Conservation (phyloP, 2,888 invertebrate genomes). For the Eutolmus rufibarbis region DNA sequence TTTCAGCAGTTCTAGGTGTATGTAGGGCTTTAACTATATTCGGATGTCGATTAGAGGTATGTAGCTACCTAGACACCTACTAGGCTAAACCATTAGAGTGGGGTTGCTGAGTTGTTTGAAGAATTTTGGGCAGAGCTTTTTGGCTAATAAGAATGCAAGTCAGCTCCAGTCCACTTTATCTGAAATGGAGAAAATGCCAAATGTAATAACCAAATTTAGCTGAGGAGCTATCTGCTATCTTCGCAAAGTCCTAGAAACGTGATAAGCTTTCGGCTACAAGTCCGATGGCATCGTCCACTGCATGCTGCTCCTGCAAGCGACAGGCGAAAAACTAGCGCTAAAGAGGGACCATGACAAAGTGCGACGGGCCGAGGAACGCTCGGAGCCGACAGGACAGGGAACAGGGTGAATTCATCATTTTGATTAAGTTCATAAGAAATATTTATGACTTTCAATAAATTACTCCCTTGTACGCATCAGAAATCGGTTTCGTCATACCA, state of each 20-base stretch:
- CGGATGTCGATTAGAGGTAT: no score
- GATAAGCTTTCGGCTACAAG: slow-evolving; percentile 9
- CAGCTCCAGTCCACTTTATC: not conserved
- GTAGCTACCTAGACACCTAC: not conserved
- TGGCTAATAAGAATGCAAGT: slow-evolving; percentile 24
- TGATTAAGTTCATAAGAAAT: slow-evolving; percentile 48
- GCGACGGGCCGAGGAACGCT: not conserved
- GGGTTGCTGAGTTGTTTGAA: not conserved
- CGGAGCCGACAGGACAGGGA: slow-evolving; percentile 14
- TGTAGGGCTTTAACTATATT: no score
- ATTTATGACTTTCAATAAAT: slow-evolving; percentile 48
- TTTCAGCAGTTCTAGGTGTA: no score
- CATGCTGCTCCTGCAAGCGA: not conserved
- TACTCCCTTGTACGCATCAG: slow-evolving; percentile 43
- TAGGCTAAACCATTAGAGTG: not conserved
- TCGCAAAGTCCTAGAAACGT: slow-evolving; percentile 17
- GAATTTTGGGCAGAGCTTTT: not conserved
- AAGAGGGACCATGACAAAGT: slow-evolving; percentile 18
- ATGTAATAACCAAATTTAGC: slow-evolving; percentile 28
- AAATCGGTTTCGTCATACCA: slow-evolving; percentile 40
- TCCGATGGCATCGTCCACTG: not conserved
- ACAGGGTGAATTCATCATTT: slow-evolving; percentile 47
- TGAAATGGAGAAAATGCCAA: not conserved
- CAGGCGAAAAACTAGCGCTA: not conserved
- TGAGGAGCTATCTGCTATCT: not conserved